A percentile compares a stretch with the other conserved stretches of the same genome.
Evolutionary conservation across 1,140 invertebrate genomes (phyloP).

Genomic region (Armadillidium nasatum): DNA sequence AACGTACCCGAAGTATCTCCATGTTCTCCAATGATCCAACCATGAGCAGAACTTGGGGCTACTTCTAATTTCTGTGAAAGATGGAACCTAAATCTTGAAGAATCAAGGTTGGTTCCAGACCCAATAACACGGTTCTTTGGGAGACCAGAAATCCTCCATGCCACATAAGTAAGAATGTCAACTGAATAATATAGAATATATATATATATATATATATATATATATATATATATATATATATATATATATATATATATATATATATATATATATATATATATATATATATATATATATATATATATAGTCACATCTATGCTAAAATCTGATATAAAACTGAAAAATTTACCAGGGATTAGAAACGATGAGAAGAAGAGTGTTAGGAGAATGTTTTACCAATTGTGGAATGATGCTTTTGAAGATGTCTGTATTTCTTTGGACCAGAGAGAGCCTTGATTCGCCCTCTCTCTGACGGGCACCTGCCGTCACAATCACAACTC

Average conservation of each 20-base stretch:
- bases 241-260: not conserved
- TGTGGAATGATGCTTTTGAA: slow-evolving; percentile 77
- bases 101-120: slow-evolving; percentile 85
- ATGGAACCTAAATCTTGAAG: slow-evolving; percentile 80
- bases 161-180: slow-evolving; percentile 85
- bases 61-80: slow-evolving; percentile 73
- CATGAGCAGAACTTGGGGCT: slow-evolving; percentile 75
- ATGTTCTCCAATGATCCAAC: slow-evolving; percentile 84
- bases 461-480: slow-evolving; percentile 82
- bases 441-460: slow-evolving; percentile 72
- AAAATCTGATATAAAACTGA: not conserved
- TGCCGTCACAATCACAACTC: slow-evolving; percentile 79
- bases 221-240: not conserved
- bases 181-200: slow-evolving; percentile 51
- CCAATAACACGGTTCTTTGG: slow-evolving; percentile 81
- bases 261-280: too few relatives aligned
- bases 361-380: slow-evolving; percentile 79
- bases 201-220: slow-evolving; percentile 1
- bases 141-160: slow-evolving; percentile 84
- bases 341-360: slow-evolving; percentile 70
- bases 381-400: slow-evolving; percentile 76
- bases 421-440: slow-evolving; percentile 84
- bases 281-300: too few relatives aligned
- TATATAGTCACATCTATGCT: not conserved
- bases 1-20: slow-evolving; percentile 68